phyloP scores from a whole-genome alignment of 2,888 invertebrate genomes.

The Chorisops tibialis region DNA sequence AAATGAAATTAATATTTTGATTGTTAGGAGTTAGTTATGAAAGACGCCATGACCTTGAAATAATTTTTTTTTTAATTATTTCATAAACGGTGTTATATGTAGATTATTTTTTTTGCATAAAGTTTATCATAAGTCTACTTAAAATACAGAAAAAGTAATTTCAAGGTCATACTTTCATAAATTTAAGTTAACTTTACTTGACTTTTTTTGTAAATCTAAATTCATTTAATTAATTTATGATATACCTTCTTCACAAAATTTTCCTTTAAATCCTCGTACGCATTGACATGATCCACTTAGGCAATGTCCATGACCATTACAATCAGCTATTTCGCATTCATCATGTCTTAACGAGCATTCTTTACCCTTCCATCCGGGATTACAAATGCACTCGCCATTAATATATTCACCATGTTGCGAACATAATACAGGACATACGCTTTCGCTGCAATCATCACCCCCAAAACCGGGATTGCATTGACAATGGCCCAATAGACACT shows the following conservation, averaged over 20 bases:
- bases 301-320: slow-evolving; percentile 95
- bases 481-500: slow-evolving; percentile 92
- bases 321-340: slow-evolving; percentile 95
- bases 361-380: slow-evolving; percentile 97
- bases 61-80: slow-evolving; percentile 1
- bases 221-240: too few relatives aligned
- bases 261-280: slow-evolving; percentile 90
- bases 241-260: slow-evolving; percentile 84
- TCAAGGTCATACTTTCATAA: too few relatives aligned
- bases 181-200: too few relatives aligned
- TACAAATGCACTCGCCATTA: slow-evolving; percentile 94
- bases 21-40: too few relatives aligned
- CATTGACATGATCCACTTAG: slow-evolving; percentile 93
- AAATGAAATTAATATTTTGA: too few relatives aligned
- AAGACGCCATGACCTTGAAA: too few relatives aligned
- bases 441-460: slow-evolving; percentile 94
- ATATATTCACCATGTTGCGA: slow-evolving; percentile 95
- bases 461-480: slow-evolving; percentile 96
- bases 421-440: slow-evolving; percentile 97
- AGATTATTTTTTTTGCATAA: background rate
- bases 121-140: too few relatives aligned
- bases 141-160: too few relatives aligned
- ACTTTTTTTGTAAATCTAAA: too few relatives aligned
- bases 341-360: slow-evolving; percentile 93
- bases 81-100: background rate